Evolutionary conservation across 2,888 invertebrate genomes (phyloP).

Genomic region (Parnassius apollo): DNA sequence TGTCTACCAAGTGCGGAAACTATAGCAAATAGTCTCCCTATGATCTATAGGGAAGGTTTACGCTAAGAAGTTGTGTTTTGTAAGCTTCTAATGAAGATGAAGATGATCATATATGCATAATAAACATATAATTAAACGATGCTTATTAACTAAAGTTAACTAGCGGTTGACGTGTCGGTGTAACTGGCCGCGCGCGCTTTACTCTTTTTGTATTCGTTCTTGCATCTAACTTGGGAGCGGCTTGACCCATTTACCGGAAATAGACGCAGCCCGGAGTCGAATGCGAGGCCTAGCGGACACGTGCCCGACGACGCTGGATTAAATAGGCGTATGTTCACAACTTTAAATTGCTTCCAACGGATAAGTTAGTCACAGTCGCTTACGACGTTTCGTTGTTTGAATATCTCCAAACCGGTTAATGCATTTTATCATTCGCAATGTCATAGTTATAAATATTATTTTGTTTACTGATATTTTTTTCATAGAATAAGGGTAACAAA

Average conservation of each 20-base stretch:
- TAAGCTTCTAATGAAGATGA: no score
- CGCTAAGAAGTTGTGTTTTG: no score
- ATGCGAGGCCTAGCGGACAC: slow-evolving; percentile 45
- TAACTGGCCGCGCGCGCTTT: slow-evolving; percentile 53
- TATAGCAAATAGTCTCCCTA: neutral
- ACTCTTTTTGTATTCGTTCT: slow-evolving; percentile 80
- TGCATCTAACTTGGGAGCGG: slow-evolving; percentile 76
- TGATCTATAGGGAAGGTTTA: no score
- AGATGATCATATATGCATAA: no score
- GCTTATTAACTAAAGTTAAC: slow-evolving; percentile 7
- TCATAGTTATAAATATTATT: no score
- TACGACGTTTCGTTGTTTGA: no score
- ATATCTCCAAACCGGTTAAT: no score
- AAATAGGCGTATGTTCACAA: neutral
- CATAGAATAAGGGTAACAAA: no score
- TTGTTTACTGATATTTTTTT: no score
- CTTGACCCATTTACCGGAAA: slow-evolving; percentile 77
- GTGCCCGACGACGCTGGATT: slow-evolving; percentile 40
- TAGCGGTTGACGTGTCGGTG: slow-evolving; percentile 31
- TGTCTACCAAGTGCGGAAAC: no score
- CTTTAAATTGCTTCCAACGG: neutral
- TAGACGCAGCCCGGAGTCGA: slow-evolving; percentile 67
- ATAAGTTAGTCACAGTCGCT: neutral
- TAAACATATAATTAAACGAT: neutral
- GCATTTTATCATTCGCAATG: no score